Evolutionary conservation across 2,888 invertebrate species (phyloP).

Genomic region (Heliconius cydno): DNA sequence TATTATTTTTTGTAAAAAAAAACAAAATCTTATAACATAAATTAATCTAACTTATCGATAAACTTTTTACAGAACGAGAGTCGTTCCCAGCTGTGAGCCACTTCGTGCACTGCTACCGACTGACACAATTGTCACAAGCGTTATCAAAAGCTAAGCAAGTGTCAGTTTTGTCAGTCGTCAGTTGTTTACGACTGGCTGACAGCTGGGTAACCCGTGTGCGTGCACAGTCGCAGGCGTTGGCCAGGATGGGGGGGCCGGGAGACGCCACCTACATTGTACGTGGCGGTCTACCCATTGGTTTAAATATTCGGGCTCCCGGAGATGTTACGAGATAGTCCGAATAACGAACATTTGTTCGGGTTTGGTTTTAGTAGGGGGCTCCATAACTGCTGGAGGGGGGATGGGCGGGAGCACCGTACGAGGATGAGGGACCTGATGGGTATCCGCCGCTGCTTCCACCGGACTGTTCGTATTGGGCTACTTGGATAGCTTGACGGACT

Average conservation of each 20-base stretch:
- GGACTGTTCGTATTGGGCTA: slow-evolving; percentile 91
- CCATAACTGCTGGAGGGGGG: slow-evolving; percentile 88
- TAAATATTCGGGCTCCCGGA: slow-evolving; percentile 69
- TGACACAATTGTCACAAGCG: slow-evolving; percentile 49
- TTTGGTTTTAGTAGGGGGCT: slow-evolving; percentile 81
- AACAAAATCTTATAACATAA: slow-evolving; percentile 70
- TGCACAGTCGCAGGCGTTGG: slow-evolving; percentile 82
- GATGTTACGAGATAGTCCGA: slow-evolving; percentile 65
- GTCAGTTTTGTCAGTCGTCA: slow-evolving; percentile 48
- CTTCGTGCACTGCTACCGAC: slow-evolving; percentile 60
- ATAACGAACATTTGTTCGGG: slow-evolving; percentile 59
- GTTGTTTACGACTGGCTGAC: slow-evolving; percentile 67
- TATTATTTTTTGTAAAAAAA: slow-evolving; percentile 72
- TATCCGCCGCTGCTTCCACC: slow-evolving; percentile 66
- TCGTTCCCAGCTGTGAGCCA: slow-evolving; percentile 73
- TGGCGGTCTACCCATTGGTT: slow-evolving; percentile 66
- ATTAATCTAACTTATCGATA: slow-evolving; percentile 77
- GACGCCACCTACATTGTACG: slow-evolving; percentile 81
- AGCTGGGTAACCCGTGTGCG: slow-evolving; percentile 76
- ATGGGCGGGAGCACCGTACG: slow-evolving; percentile 84
- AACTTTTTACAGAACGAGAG: slow-evolving; percentile 81
- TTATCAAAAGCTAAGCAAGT: slow-evolving; percentile 40
- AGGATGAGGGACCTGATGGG: slow-evolving; percentile 82
- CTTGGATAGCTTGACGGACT: slow-evolving; percentile 93
- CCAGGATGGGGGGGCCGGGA: slow-evolving; percentile 64